Conservation (phyloP, 2,797 vertebrate genomes). For the Anabas testudineus region DNA sequence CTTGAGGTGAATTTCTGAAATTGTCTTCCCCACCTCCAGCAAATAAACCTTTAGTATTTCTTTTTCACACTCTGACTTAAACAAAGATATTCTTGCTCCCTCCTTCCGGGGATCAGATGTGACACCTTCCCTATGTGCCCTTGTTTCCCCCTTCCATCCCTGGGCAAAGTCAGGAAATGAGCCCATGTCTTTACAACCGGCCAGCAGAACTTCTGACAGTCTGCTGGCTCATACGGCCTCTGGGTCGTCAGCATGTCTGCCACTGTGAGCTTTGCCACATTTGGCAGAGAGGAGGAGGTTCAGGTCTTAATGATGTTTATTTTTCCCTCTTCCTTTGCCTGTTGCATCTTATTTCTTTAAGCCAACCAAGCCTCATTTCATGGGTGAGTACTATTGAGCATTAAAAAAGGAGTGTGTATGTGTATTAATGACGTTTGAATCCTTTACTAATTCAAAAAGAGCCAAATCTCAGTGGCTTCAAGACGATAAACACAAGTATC, state of each 20-base stretch:
- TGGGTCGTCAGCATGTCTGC: conserved; percentile 73
- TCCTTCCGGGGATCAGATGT: conserved; percentile 52
- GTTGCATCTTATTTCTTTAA: conserved; percentile 38
- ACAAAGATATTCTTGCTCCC: conserved; percentile 41
- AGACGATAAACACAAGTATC: conserved; percentile 58
- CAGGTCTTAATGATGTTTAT: conserved; percentile 60
- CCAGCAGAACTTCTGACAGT: conserved; percentile 60
- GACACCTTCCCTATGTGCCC: conserved; percentile 65
- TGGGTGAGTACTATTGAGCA: conserved; percentile 10
- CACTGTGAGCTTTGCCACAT: conserved; percentile 51
- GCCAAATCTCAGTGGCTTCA: conserved; percentile 18
- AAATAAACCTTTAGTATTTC: conserved; percentile 5
- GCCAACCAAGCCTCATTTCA: conserved; percentile 6
- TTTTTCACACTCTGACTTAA: conserved; percentile 37
- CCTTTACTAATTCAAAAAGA: conserved; percentile 23
- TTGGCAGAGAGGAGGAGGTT: conserved; percentile 56
- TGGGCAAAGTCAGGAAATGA: conserved; percentile 71
- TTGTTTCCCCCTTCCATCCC: conserved; percentile 27
- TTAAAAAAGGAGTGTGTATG: conserved; percentile 14
- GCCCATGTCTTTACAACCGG: conserved; percentile 58
- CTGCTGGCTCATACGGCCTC: conserved; percentile 46
- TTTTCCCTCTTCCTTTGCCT: conserved; percentile 44
- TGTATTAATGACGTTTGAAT: conserved; percentile 24
- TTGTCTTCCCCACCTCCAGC: conserved; percentile 33
- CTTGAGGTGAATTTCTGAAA: conserved; percentile 32